Evolutionary conservation across 1,140 invertebrate genomes (phyloP), one percentile per base, ranked within the genome.

Genomic region (Atta cephalotes): DNA sequence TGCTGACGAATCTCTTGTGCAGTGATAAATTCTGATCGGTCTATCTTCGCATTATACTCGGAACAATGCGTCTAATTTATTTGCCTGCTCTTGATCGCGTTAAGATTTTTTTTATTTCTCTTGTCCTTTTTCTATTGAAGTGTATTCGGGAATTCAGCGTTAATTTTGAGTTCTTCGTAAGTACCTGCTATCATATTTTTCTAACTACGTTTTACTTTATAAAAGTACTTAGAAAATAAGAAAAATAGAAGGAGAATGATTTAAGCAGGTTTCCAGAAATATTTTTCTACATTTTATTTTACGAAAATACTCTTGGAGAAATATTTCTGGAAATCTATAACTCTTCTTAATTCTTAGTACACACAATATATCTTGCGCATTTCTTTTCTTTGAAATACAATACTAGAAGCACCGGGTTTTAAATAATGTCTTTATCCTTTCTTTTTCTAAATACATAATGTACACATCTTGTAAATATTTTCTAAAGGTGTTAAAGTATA

Each of bases 31-130:
- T 62, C 70, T 21, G 18, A 16, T 3, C 56, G 7, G 7, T 12
- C 21, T 7, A 18, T n/a, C 31, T 16, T 58, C 58, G 16, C 16
- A 9, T 77, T 49, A 56, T 28, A 25, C 21, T n/a, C 25, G 5
- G 4, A 78, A 78, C 39, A 78, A 78, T 77, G 21, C 21, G 10
- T 49, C 16, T 78, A 78, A 63, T 78, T 63, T 28, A 28, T 39
- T 18, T 28, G 6, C n/a, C 35, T 16, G 6, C 21, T 3, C n/a
- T 39, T 35, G 31, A 39, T 56, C 12, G n/a, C n/a, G 31, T 58
- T 60, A 16, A 9, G 25, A 25, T 2, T 60, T 25, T 6, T 62
- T 77, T 77, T 77, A 62, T 18, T 62, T 18, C 31, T 21, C 3
- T 77, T 25, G 14, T 12, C 60, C 31, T 35, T 56, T 31, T 56